Base-by-base conservation (phyloP, 2,797 vertebrate species). In the Allenopithecus nigroviridis region DNA sequence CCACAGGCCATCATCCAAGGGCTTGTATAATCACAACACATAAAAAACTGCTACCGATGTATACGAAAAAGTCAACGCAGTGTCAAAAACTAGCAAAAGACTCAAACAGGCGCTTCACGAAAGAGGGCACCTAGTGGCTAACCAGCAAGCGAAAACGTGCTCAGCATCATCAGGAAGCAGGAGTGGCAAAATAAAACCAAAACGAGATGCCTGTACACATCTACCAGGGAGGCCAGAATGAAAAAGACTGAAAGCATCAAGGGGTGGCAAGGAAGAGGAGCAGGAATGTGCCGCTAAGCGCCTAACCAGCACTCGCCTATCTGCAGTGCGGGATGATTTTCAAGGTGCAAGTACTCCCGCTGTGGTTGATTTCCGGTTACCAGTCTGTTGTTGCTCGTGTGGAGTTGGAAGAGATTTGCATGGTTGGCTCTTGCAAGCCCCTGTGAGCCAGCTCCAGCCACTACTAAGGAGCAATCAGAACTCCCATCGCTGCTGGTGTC, bases 121-220 rank as follows among this genome's bases (percentile, higher is more conserved):
- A 5, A 36, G n/a, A n/a, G 36, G 74, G 28, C 61, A 3, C 39
- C 41, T 13, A 1, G 33, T 1, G 1, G 19, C 78, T 68, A 16
- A 1, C 0, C 4, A 53, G 4, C 6, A 6, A 0, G 10, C 19
- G 12, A 7, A 10, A 5, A 50, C 21, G 24, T 5, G 30, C 43
- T 13, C 43, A 0, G 0, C 0, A 0, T 19, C 28, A 1, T 1
- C 2, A 41, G 39, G 11, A 2, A 16, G 64, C 79, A 5, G n/a
- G 39, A 33, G 5, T 2, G 43, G 28, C 78, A 1, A 36, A 8
- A 9, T 1, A 50, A 28, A 43, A 0, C 53, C 53, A 39, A 36
- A 3, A 1, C 0, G 7, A 16, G 33, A 39, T 0, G 0, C 4
- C 7, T 1, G 8, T 5, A 4, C n/a, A 13, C 5, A 21, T 26